A percentile compares a stretch with the other conserved stretches of the same genome.
phyloP scores from a whole-genome alignment of 2,113 vertebrate genomes.

The Ochotona princeps region DNA sequence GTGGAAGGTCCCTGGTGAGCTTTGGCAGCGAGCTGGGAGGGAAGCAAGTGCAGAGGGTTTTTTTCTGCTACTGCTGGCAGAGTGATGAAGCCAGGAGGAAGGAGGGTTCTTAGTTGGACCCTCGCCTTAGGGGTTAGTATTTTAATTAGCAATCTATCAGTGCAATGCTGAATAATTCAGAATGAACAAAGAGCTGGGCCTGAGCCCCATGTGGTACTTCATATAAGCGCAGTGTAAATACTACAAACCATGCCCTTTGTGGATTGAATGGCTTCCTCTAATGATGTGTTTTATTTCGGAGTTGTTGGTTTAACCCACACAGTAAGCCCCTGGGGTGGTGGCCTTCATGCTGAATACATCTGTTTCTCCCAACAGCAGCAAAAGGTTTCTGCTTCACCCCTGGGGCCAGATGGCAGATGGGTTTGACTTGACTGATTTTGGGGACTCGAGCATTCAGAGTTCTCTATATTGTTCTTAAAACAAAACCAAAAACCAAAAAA shows the following conservation, averaged over 20 bases:
- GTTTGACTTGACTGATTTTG: conserved; percentile 52
- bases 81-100: not conserved
- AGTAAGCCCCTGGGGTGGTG: conserved; percentile 14
- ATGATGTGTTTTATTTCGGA: conserved; percentile 51
- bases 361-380: conserved; percentile 26
- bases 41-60: not conserved
- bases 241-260: not conserved
- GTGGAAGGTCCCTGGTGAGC: not conserved
- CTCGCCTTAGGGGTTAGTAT: conserved; percentile 59
- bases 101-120: not conserved
- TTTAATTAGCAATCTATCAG: conserved; percentile 68
- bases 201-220: conserved; percentile 67
- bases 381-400: conserved; percentile 11
- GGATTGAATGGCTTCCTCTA: conserved; percentile 47
- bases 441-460: not conserved
- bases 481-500: not conserved
- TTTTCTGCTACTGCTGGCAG: not conserved
- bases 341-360: conserved; percentile 39
- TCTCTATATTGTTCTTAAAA: conserved; percentile 4
- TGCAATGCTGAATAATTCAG: conserved; percentile 74
- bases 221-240: conserved; percentile 55
- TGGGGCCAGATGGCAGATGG: conserved; percentile 59
- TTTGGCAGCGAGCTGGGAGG: not conserved
- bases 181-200: conserved; percentile 65
- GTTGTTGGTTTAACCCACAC: conserved; percentile 48